phyloP scores from a whole-genome alignment of 2,888 invertebrate genomes.

The Apeira syringaria region DNA sequence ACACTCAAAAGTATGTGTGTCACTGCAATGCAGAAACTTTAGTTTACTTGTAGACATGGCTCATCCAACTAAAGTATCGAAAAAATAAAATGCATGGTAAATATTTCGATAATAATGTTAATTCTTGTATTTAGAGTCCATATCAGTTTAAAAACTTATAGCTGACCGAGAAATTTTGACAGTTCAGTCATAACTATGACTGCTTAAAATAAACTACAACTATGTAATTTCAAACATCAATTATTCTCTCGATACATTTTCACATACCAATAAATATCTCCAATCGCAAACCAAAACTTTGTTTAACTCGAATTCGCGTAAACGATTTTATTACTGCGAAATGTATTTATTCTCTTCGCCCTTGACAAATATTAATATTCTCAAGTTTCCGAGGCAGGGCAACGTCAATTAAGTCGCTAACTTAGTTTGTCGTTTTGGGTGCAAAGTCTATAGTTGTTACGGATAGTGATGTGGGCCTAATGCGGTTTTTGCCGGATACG shows the following conservation, averaged over 20 bases:
- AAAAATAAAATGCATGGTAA: too few relatives aligned
- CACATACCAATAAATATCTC: not conserved
- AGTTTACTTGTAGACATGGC: too few relatives aligned
- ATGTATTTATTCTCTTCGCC: slow-evolving; percentile 31
- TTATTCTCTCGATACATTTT: not conserved
- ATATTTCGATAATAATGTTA: too few relatives aligned
- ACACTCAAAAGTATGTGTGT: too few relatives aligned
- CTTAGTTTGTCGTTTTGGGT: slow-evolving; percentile 54
- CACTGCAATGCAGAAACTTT: too few relatives aligned
- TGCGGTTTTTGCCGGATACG: not conserved
- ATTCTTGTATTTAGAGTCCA: too few relatives aligned
- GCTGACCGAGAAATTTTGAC: too few relatives aligned
- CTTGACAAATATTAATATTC: slow-evolving; percentile 33
- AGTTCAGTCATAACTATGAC: too few relatives aligned
- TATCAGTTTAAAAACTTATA: too few relatives aligned
- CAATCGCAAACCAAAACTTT: slow-evolving; percentile 5
- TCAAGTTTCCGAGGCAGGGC: slow-evolving; percentile 28
- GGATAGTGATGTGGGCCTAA: not conserved
- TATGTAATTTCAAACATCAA: too few relatives aligned
- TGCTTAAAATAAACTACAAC: too few relatives aligned
- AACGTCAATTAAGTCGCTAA: slow-evolving; percentile 56
- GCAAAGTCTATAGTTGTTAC: slow-evolving; percentile 50
- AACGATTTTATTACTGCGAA: slow-evolving; percentile 19
- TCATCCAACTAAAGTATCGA: too few relatives aligned
- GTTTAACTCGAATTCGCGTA: slow-evolving; percentile 8